Evolutionary conservation across 1,140 invertebrate genomes (phyloP), one percentile per base, ranked within the genome.

Genomic region (Helicoverpa zea): DNA sequence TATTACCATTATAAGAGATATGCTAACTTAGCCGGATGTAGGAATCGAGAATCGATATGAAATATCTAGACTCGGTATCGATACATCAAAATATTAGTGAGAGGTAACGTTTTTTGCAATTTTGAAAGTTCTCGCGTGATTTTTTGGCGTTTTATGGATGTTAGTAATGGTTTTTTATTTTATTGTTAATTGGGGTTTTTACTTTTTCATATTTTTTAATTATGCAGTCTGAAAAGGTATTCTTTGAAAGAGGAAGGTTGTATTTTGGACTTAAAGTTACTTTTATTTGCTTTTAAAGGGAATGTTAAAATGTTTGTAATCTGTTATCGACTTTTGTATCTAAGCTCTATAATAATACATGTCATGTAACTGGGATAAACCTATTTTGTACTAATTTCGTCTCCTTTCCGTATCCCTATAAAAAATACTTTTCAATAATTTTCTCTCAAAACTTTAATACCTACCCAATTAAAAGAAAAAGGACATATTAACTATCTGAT

Each of bases 1-100:
- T 94, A 94, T 93, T 94, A 93, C 85, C 89, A 93, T 93, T 92
- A 93, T 90, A 91, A 82, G 87, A 92, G 90, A 93, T 92, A 92
- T 90, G 92, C 91, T 94, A 93, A 93, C 92, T 88, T 85, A 93
- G 86, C 90, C 92, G 92, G 92, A 92, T 92, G 89, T 88, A 74
- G 23, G 70, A 76, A 79, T 59, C 52, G 51, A 35, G 51, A 70
- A 70, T 79, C 76, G 76, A 70, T 70, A 12, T 30, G 16, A 59
- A 77, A 66, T 56, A 58, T 74, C 70, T 58, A 74, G 52, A 56
- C 51, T 66, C 14, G 51, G 14, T 72, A 56, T 74, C 54, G 51
- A 74, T 74, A 58, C 35, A 74, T 74, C 54, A 18, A 49, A 66
- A 66, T 66, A 18, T 18, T 49, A 66, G 54, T 52, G 74, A 76